Evolutionary conservation across 2,113 vertebrate species (phyloP), one percentile per base, ranked within the genome.

Genomic region (Galbula dea): DNA sequence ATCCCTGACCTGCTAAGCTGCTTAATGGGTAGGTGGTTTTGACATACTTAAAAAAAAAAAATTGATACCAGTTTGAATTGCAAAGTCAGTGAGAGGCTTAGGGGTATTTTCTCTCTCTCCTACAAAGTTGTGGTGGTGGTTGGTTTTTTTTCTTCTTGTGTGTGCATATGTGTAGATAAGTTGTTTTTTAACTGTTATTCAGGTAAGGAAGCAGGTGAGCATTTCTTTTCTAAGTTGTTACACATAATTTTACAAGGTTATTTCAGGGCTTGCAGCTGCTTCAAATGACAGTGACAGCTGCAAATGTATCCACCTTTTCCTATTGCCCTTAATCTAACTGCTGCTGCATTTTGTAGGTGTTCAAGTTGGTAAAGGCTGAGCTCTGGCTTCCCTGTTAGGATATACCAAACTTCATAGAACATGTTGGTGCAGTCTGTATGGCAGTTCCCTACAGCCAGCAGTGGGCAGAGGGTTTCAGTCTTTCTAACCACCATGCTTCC

Each of bases 401-500:
- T 12, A 12, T 3, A 26, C 10, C 43, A 19, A 27, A 14, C 51
- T 29, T 12, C 18, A 21, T 20, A 45, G 12, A 22, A 24, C 17
- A 22, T 1, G 1, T 7, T 15, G 21, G 36, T 66, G 41, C 52
- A 23, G 6, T 8, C 41, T 15, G 8, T 26, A 2, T 11, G 36
- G 39, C n/a, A 30, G 52, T 36, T 34, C 15, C 26, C 23, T 11
- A 7, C 34, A 52, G 32, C 23, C 29, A 34, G 62, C 57, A 27
- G 30, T 1, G 8, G 24, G 66, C 46, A 58, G 54, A 49, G 26
- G 3, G 0, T 26, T 76, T 61, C 54, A 34, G 29, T 30, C 52
- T 41, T 51, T 75, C n/a, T 0, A 0, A 11, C 45, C 13, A 32
- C 30, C 12, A 1, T 0, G 0, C 1, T 1, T 36, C n/a, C 43